Percentiles rank a stretch among this genome's conserved stretches.
Evolutionary conservation across 1,140 invertebrate species (phyloP).

Genomic region (Globodera rostochiensis): DNA sequence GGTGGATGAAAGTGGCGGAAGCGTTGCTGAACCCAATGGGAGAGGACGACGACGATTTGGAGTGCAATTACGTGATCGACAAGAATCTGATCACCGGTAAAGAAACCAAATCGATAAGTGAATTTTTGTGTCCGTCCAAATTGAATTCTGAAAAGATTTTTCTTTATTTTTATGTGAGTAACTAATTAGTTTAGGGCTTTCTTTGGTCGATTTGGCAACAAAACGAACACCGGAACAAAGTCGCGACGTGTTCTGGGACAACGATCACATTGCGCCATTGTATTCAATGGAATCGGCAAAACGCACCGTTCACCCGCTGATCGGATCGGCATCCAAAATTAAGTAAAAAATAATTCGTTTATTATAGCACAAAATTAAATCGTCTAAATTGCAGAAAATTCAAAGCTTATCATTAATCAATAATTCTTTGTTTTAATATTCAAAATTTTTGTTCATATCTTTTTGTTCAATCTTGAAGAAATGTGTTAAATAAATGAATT

Average conservation of each 20-base stretch:
- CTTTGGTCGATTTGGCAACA: slow-evolving; percentile 48
- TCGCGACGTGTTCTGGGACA: slow-evolving; percentile 54
- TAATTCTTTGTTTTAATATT: no score
- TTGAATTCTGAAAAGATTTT: not conserved
- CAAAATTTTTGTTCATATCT: no score
- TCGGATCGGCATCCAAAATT: slow-evolving; percentile 55
- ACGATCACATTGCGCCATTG: slow-evolving; percentile 57
- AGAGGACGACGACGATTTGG: slow-evolving; percentile 64
- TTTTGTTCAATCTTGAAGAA: slow-evolving; percentile 1
- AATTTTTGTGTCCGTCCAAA: no score
- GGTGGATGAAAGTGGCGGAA: slow-evolving; percentile 66
- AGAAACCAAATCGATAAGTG: slow-evolving; percentile 1
- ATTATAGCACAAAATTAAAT: not conserved
- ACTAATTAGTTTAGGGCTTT: slow-evolving; percentile 28
- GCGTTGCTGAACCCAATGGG: slow-evolving; percentile 63
- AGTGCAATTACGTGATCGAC: slow-evolving; percentile 61
- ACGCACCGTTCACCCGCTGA: slow-evolving; percentile 55
- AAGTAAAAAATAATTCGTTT: slow-evolving; percentile 39
- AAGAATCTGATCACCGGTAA: slow-evolving; percentile 53
- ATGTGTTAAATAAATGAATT: slow-evolving; percentile 38
- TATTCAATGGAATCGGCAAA: slow-evolving; percentile 58
- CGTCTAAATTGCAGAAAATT: no score
- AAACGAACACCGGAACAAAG: slow-evolving; percentile 42
- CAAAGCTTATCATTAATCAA: no score
- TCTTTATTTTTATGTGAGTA: not conserved